Evolutionary conservation across 2,888 invertebrate species (phyloP).

Genomic region (Xestia sexstrigata): DNA sequence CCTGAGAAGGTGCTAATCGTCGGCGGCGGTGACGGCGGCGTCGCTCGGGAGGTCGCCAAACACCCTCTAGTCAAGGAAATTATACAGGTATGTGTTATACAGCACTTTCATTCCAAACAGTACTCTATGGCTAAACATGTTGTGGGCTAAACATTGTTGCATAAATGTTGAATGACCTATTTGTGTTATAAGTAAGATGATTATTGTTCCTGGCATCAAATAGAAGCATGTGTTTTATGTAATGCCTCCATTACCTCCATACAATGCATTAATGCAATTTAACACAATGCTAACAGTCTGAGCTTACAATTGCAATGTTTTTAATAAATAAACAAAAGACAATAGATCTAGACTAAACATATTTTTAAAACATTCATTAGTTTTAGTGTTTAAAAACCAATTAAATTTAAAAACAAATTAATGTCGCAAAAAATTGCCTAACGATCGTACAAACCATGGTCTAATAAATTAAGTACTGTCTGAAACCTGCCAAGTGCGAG

Average conservation of each 20-base stretch:
- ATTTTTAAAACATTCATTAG: not conserved
- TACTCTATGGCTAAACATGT: not conserved
- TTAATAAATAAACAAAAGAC: slow-evolving; percentile 3
- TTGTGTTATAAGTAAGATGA: not conserved
- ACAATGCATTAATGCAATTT: not conserved
- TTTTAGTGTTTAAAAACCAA: not conserved
- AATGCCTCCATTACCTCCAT: not conserved
- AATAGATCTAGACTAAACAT: not conserved
- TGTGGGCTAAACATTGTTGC: not conserved
- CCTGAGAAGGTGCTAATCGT: slow-evolving; percentile 98
- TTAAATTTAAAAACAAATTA: too few relatives aligned
- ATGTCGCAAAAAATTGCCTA: too few relatives aligned
- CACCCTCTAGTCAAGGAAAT: slow-evolving; percentile 97
- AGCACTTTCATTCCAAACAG: too few relatives aligned
- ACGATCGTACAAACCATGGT: too few relatives aligned
- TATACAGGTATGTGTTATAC: slow-evolving; percentile 88
- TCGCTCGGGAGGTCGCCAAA: slow-evolving; percentile 98
- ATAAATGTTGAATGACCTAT: not conserved
- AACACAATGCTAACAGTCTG: not conserved
- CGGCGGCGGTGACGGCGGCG: slow-evolving; percentile 99
- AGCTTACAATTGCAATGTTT: slow-evolving; percentile 4
- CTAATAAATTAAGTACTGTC: too few relatives aligned
- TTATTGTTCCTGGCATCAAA: not conserved
- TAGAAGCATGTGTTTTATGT: not conserved
- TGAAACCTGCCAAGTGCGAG: too few relatives aligned